A percentile compares a stretch with the other conserved stretches of the same genome.
Evolutionary conservation across 2,113 vertebrate species (phyloP).

Genomic region (Pseudorasbora parva): DNA sequence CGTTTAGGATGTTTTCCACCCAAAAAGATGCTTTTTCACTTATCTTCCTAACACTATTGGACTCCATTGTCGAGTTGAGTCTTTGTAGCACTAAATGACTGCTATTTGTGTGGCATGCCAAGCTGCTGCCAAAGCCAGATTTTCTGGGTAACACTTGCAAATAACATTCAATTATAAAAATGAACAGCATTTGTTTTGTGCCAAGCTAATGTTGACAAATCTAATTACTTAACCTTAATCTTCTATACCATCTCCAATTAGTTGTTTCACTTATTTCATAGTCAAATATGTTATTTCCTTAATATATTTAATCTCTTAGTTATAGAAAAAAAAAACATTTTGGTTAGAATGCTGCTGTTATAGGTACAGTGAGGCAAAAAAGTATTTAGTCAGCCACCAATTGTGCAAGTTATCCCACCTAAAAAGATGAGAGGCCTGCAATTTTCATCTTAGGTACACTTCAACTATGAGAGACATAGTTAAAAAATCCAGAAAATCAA

Average conservation of each 20-base stretch:
- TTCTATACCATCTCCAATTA: not conserved
- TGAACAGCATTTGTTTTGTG: not conserved
- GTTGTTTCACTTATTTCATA: not conserved
- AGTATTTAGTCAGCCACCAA: too few species aligned
- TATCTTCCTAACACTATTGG: too few species aligned
- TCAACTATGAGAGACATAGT: too few species aligned
- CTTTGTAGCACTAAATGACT: not conserved
- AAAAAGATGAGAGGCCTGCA: too few species aligned
- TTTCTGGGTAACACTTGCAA: not conserved
- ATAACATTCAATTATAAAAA: not conserved
- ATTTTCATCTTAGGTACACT: too few species aligned
- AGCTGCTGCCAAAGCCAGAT: not conserved
- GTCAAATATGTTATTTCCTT: not conserved
- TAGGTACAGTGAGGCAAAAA: too few species aligned
- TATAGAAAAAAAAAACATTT: not conserved
- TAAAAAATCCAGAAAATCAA: too few species aligned
- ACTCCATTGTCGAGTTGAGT: not conserved
- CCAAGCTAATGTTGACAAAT: not conserved
- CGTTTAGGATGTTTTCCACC: not conserved
- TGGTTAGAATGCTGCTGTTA: not conserved
- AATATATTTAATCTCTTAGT: not conserved
- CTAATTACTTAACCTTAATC: not conserved
- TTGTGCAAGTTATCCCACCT: too few species aligned
- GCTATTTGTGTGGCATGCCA: not conserved
- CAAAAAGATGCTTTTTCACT: too few species aligned